phyloP scores from a whole-genome alignment of 2,888 invertebrate genomes.

The Chrysolina oricalcia region DNA sequence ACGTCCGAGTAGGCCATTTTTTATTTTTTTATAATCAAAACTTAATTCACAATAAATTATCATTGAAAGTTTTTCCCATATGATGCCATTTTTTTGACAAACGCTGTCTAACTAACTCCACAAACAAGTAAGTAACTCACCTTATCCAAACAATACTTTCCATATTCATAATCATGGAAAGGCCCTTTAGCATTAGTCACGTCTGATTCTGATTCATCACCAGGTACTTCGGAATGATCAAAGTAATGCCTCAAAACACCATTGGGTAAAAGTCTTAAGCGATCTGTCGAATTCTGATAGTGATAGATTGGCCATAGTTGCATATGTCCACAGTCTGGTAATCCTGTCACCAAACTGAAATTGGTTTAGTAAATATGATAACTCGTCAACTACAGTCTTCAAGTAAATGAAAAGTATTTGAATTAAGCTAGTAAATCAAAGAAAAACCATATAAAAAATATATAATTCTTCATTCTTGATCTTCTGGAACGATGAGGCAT shows the following conservation, averaged over 20 bases:
- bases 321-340: conserved; percentile 81
- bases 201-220: conserved; percentile 69
- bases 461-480: too few relatives aligned
- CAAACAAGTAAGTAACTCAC: conserved; percentile 67
- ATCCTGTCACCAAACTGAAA: conserved; percentile 76
- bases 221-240: conserved; percentile 73
- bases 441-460: too few relatives aligned
- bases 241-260: conserved; percentile 85
- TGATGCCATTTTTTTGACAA: too few relatives aligned
- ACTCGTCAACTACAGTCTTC: too few relatives aligned
- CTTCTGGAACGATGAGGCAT: too few relatives aligned
- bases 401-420: too few relatives aligned
- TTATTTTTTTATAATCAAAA: too few relatives aligned
- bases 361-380: conserved; percentile 30
- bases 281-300: conserved; percentile 76
- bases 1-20: too few relatives aligned
- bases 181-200: conserved; percentile 71
- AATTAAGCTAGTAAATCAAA: too few relatives aligned
- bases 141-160: conserved; percentile 89
- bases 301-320: conserved; percentile 82
- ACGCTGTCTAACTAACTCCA: too few relatives aligned
- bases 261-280: conserved; percentile 78
- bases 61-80: too few relatives aligned
- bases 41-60: too few relatives aligned
- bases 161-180: conserved; percentile 82